These are phyloP conservation scores for Heterotilapia buettikoferi DNA, from an alignment of 2,113 vertebrate species.

Conservation along the genomic window DNA sequence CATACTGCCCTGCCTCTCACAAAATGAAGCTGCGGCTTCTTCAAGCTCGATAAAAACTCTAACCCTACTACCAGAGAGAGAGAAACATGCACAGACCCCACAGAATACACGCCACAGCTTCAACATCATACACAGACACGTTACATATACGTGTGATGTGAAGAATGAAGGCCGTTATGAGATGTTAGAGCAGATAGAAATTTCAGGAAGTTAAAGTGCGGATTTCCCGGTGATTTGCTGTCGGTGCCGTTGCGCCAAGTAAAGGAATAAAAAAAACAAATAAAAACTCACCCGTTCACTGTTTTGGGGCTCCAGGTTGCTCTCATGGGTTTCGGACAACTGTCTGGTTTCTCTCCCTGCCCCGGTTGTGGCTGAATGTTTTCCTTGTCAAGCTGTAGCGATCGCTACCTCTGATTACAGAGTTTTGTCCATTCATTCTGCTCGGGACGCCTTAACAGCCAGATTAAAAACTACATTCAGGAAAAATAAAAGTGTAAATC, in stretches of 20 bases:
- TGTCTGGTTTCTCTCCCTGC: not conserved
- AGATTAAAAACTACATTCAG: not conserved
- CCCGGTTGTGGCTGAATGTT: accelerated
- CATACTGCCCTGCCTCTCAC: no score
- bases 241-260: not conserved
- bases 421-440: not conserved
- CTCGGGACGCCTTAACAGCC: not conserved
- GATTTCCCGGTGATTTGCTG: accelerated
- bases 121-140: no score
- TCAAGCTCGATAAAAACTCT: no score
- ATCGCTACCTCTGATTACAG: not conserved
- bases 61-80: no score
- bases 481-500: not conserved
- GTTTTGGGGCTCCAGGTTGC: not conserved
- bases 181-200: no score
- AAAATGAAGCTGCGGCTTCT: no score
- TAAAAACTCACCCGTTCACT: not conserved
- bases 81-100: no score
- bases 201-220: no score
- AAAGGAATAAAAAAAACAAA: not conserved
- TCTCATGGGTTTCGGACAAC: not conserved
- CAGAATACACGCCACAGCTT: no score
- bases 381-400: not conserved
- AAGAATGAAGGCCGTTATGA: no score
- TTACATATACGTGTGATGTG: no score